Conservation (phyloP, 2,113 vertebrate species). For the Hypanus sabinus region DNA sequence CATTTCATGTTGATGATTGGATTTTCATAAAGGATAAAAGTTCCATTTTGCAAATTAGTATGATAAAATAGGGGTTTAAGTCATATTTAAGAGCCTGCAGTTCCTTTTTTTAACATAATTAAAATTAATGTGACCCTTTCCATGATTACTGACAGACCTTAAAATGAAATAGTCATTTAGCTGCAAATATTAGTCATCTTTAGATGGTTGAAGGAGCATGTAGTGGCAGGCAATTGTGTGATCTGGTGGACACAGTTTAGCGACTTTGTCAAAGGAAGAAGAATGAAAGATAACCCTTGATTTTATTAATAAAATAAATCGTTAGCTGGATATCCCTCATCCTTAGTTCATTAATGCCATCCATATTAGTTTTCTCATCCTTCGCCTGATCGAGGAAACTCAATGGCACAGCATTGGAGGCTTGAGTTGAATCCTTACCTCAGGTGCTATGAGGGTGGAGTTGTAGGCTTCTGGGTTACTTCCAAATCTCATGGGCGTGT, state of each 20-base stretch:
- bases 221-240: background rate
- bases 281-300: background rate
- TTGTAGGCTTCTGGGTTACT: too few relatives aligned
- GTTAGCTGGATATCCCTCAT: background rate
- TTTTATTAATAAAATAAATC: background rate
- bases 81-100: background rate
- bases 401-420: too few relatives aligned
- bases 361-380: background rate
- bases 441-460: too few relatives aligned
- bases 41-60: background rate
- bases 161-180: background rate
- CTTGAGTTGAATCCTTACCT: too few relatives aligned
- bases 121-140: background rate
- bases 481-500: too few relatives aligned
- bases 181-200: background rate
- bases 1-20: background rate
- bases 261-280: background rate
- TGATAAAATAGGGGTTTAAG: background rate
- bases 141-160: background rate
- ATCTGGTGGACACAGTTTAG: too few relatives aligned
- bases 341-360: background rate
- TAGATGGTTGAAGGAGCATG: background rate
- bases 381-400: too few relatives aligned
- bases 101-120: background rate
- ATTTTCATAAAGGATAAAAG: background rate